Conservation (phyloP, 1,140 invertebrate species). For the Zaprionus lachaisei region DNA sequence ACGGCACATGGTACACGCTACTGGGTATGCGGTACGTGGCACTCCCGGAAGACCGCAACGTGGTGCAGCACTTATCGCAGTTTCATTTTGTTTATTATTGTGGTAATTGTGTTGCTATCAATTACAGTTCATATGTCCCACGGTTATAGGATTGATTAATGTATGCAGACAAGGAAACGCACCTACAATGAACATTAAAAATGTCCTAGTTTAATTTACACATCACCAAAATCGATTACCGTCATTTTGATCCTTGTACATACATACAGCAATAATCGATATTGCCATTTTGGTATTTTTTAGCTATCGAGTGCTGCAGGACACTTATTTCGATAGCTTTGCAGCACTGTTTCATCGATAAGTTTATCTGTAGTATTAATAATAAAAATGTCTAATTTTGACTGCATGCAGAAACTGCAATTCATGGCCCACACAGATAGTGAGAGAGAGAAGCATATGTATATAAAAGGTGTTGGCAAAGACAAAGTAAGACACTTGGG, state of each 20-base stretch:
- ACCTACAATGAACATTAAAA: neutral
- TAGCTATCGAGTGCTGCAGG: too few relatives aligned
- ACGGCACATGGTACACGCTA: neutral
- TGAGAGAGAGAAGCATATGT: too few relatives aligned
- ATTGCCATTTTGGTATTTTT: neutral
- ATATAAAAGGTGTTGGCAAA: neutral
- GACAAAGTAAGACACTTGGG: slow-evolving; percentile 24
- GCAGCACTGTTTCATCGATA: too few relatives aligned
- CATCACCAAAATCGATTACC: neutral
- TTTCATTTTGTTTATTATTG: slow-evolving; percentile 34
- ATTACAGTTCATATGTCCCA: slow-evolving; percentile 55
- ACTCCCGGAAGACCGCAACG: slow-evolving; percentile 65
- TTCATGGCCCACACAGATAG: too few relatives aligned
- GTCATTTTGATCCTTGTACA: neutral
- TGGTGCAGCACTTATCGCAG: slow-evolving; percentile 34
- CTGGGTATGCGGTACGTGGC: slow-evolving; percentile 4
- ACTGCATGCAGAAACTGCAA: too few relatives aligned
- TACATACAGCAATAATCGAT: neutral
- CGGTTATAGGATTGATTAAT: slow-evolving; percentile 58
- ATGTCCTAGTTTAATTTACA: neutral
- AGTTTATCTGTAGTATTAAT: too few relatives aligned
- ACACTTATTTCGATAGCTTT: too few relatives aligned
- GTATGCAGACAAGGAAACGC: slow-evolving; percentile 9
- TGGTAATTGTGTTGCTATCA: slow-evolving; percentile 40
- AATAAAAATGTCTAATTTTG: too few relatives aligned